A percentile compares a stretch with the other conserved stretches of the same genome.
Conservation (phyloP, 2,797 vertebrate species). For the Aeoliscus strigatus region DNA sequence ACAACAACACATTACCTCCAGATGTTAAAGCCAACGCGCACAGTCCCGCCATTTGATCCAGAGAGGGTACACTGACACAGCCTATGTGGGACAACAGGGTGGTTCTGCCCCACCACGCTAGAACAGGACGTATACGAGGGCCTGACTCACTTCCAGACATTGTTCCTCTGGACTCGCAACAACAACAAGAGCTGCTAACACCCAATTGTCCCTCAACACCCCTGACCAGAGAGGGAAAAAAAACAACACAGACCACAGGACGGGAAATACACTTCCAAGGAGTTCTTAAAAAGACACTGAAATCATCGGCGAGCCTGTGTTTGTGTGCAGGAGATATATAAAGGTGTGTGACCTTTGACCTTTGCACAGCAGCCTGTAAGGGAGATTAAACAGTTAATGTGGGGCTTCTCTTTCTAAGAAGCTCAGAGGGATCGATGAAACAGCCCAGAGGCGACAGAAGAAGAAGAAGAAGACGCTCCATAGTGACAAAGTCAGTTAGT, state of each 20-base stretch:
- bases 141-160: constrained; percentile 75
- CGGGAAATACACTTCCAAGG: background rate
- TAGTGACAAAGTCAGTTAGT: constrained; percentile 22
- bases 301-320: background rate
- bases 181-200: constrained; percentile 46
- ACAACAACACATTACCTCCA: constrained; percentile 58
- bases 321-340: background rate
- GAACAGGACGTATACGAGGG: constrained; percentile 53
- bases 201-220: constrained; percentile 20
- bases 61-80: constrained; percentile 13
- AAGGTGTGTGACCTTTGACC: background rate
- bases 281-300: constrained; percentile 4
- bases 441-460: constrained; percentile 24
- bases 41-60: constrained; percentile 60
- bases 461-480: constrained; percentile 11
- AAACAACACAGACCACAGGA: too few species aligned
- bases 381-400: constrained; percentile 6
- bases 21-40: constrained; percentile 45
- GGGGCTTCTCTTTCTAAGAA: constrained; percentile 12
- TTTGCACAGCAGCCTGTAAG: background rate
- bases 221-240: background rate
- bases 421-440: constrained; percentile 22
- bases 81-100: constrained; percentile 23
- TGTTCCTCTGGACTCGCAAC: constrained; percentile 65
- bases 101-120: constrained; percentile 26